These are phyloP conservation scores for Sardinella longiceps DNA, from an alignment of 2,797 vertebrate species.

Conservation along the genomic window DNA sequence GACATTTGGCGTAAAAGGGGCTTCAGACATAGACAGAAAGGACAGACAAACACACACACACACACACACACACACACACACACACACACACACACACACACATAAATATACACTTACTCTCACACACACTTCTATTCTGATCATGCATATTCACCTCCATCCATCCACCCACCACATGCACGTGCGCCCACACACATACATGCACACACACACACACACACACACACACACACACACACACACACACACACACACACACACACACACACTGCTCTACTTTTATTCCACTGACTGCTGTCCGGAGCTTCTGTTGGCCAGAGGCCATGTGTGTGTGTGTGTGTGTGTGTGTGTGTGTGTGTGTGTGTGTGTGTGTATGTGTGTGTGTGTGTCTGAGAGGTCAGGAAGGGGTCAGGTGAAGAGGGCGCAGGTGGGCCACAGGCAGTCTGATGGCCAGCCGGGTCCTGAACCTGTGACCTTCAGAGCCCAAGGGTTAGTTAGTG, in stretches of 20 bases:
- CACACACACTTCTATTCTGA: neutral
- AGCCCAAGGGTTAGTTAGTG: constrained; percentile 34
- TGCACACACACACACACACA: neutral
- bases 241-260: neutral
- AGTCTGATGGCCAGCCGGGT: constrained; percentile 25
- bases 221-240: neutral
- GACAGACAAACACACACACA: neutral
- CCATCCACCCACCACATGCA: neutral
- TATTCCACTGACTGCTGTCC: neutral
- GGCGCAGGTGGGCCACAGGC: constrained; percentile 29
- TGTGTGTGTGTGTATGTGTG: constrained; percentile 12
- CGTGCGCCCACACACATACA: neutral
- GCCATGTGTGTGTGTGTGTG: neutral
- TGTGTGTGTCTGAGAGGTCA: constrained; percentile 10
- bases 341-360: constrained; percentile 14
- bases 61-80: neutral
- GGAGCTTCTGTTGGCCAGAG: neutral
- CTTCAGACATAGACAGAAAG: no score
- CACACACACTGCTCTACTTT: neutral
- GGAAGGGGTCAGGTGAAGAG: neutral
- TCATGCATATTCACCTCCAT: neutral
- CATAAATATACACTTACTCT: neutral
- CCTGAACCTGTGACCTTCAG: constrained; percentile 47
- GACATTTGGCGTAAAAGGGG: no score
- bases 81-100: neutral